Evolutionary conservation across 1,140 invertebrate species (phyloP).

Genomic region (Eriosoma lanigerum): DNA sequence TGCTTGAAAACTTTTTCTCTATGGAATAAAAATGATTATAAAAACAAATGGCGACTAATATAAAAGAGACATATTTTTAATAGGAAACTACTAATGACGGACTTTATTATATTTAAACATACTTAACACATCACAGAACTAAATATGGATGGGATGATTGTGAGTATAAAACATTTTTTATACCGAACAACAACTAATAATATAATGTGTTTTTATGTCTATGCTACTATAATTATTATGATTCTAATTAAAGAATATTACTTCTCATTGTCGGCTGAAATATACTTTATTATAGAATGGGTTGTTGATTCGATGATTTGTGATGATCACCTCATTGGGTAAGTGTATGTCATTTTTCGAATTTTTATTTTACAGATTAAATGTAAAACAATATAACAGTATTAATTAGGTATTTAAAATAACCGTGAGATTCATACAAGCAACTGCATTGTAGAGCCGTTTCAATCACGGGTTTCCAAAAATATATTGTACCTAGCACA

Average conservation of each 20-base stretch:
- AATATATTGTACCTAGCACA: too few relatives aligned
- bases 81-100: conserved; percentile 40
- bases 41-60: conserved; percentile 2
- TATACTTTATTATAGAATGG: background rate
- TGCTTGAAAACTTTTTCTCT: background rate
- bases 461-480: too few relatives aligned
- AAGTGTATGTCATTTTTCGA: background rate
- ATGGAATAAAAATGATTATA: conserved; percentile 7
- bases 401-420: too few relatives aligned
- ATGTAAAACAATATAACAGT: too few relatives aligned
- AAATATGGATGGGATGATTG: background rate
- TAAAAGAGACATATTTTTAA: conserved; percentile 15
- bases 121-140: conserved; percentile 32
- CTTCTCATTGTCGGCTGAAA: conserved; percentile 38
- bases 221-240: conserved; percentile 19
- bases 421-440: too few relatives aligned
- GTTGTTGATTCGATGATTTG: background rate
- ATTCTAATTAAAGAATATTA: conserved; percentile 21
- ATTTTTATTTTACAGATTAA: too few relatives aligned
- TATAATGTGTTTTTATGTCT: conserved; percentile 11
- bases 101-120: conserved; percentile 1
- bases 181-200: background rate
- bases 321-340: background rate
- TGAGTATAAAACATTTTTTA: conserved; percentile 25
- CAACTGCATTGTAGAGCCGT: too few relatives aligned